These are phyloP conservation scores for Montipora capitata DNA, from an alignment of 92 coral and sea anemone species.

Conservation along the genomic window DNA sequence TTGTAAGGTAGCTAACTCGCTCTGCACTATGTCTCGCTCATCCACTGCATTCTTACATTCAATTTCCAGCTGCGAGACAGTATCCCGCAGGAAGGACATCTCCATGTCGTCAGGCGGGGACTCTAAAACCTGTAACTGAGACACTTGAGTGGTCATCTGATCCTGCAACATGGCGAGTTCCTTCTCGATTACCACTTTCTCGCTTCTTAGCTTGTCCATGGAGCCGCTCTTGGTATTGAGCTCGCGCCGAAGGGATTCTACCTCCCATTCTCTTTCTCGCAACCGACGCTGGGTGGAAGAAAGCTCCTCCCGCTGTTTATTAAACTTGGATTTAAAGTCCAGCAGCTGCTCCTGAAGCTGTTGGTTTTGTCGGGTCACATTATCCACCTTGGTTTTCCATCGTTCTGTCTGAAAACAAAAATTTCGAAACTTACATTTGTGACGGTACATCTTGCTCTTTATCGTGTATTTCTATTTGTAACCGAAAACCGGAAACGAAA, in stretches of 20 bases:
- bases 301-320: constrained; percentile 86
- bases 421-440: not conserved
- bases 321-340: constrained; percentile 85
- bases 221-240: constrained; percentile 70
- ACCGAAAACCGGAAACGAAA: no score
- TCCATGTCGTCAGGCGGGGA: constrained; percentile 94
- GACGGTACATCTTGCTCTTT: not conserved
- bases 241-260: constrained; percentile 94
- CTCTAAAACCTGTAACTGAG: constrained; percentile 84
- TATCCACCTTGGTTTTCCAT: constrained; percentile 72
- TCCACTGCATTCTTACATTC: constrained; percentile 76
- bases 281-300: constrained; percentile 82
- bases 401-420: constrained; percentile 43
- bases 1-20: constrained; percentile 72
- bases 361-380: constrained; percentile 88
- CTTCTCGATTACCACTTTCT: constrained; percentile 88
- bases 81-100: constrained; percentile 74
- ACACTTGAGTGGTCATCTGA: constrained; percentile 85
- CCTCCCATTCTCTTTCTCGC: constrained; percentile 93
- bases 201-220: constrained; percentile 84
- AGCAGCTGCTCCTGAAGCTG: constrained; percentile 91
- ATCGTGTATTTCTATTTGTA: no score
- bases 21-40: constrained; percentile 83
- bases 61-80: constrained; percentile 78
- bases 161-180: constrained; percentile 89